Evolutionary conservation across 2,113 vertebrate species (phyloP).

Genomic region (Stictonetta naevosa): DNA sequence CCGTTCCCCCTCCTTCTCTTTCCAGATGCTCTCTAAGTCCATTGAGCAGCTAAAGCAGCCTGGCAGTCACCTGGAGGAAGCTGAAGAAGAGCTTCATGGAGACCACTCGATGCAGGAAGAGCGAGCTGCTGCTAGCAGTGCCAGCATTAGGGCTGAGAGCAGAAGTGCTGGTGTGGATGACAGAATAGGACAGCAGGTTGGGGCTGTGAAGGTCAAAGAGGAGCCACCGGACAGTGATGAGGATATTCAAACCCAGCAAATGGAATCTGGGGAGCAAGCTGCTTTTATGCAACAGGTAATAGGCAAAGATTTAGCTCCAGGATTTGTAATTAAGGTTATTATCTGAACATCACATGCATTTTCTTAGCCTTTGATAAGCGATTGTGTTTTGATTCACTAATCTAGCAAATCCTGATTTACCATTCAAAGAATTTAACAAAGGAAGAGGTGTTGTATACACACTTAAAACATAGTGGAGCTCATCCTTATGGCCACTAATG

Average conservation of each 20-base stretch:
- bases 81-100: conserved; percentile 89
- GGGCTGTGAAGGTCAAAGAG: conserved; percentile 94
- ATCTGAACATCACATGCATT: conserved; percentile 81
- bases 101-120: conserved; percentile 90
- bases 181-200: conserved; percentile 79
- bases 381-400: conserved; percentile 58
- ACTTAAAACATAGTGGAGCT: conserved; percentile 62
- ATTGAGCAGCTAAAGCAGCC: conserved; percentile 97
- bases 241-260: conserved; percentile 86
- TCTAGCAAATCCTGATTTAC: conserved; percentile 60
- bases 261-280: conserved; percentile 88
- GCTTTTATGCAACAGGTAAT: conserved; percentile 97
- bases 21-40: conserved; percentile 96
- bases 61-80: conserved; percentile 90
- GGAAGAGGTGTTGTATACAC: conserved; percentile 48
- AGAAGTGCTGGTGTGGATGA: conserved; percentile 79
- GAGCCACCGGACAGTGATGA: conserved; percentile 93
- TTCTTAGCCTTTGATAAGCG: conserved; percentile 57
- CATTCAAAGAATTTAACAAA: conserved; percentile 56
- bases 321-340: conserved; percentile 95
- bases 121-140: conserved; percentile 80
- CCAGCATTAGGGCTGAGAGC: conserved; percentile 87
- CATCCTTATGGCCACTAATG: conserved; percentile 60
- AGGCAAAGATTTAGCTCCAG: conserved; percentile 89
- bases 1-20: conserved; percentile 35